Conservation (phyloP, 2,888 invertebrate genomes). For the Tolmerus cingulatus region DNA sequence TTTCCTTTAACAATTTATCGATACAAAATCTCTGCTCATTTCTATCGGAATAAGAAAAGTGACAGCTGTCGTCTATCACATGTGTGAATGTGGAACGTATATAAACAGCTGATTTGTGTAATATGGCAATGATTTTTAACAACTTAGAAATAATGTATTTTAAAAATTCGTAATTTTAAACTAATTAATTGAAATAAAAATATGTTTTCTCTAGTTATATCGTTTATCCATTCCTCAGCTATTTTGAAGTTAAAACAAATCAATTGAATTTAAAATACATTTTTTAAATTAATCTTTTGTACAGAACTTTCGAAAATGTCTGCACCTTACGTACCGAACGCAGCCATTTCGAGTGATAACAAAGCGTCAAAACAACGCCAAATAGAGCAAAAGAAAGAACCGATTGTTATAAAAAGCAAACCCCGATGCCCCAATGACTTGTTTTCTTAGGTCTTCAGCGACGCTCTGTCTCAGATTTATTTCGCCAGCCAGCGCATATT, state of each 20-base stretch:
- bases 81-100: not conserved
- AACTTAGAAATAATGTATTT: too few species aligned
- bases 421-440: not conserved
- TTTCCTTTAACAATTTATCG: not conserved
- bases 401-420: not conserved
- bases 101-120: not conserved
- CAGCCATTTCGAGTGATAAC: not conserved
- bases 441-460: not conserved
- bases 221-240: too few species aligned
- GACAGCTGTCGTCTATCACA: not conserved
- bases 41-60: not conserved
- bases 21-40: not conserved
- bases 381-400: not conserved
- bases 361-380: not conserved
- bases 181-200: too few species aligned
- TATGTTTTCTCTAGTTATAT: too few species aligned
- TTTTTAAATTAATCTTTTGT: too few species aligned
- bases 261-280: too few species aligned
- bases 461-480: not conserved
- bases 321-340: not conserved
- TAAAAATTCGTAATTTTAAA: too few species aligned
- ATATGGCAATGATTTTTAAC: not conserved
- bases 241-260: too few species aligned
- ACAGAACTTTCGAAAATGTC: too few species aligned
- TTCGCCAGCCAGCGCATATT: not conserved